Percentiles rank a stretch among this genome's conserved stretches.
Evolutionary conservation across 2,888 invertebrate species (phyloP).

Genomic region (Drosophila rellima): DNA sequence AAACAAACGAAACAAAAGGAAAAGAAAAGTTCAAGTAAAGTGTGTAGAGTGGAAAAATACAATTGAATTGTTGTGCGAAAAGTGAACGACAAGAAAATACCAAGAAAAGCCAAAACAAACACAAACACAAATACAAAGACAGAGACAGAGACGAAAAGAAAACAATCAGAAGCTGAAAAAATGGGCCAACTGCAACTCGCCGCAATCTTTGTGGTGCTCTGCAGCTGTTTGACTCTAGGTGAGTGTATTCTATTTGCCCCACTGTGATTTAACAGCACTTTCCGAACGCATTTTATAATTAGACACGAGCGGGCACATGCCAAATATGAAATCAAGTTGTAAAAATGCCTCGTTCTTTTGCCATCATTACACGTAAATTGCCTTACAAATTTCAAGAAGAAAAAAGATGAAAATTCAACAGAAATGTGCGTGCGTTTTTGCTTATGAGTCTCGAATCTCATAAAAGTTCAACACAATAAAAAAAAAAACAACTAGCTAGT

Average conservation of each 20-base stretch:
- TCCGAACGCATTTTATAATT: conserved; percentile 47
- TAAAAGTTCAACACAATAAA: background rate
- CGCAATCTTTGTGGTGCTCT: conserved; percentile 55
- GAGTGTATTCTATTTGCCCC: conserved; percentile 39
- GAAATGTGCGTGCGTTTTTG: background rate
- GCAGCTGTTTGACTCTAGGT: conserved; percentile 73
- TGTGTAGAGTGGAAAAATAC: conserved; percentile 24
- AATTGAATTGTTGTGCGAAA: conserved; percentile 43
- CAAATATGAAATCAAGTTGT: conserved; percentile 42
- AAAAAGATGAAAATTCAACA: conserved; percentile 21
- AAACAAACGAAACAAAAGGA: conserved; percentile 18
- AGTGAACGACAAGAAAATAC: conserved; percentile 39
- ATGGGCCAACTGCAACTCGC: conserved; percentile 73
- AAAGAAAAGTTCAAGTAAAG: conserved; percentile 21
- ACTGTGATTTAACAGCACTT: conserved; percentile 6
- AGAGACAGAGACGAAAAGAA: background rate
- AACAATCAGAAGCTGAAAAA: conserved; percentile 44
- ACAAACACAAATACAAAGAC: conserved; percentile 1
- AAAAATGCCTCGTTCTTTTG: conserved; percentile 18
- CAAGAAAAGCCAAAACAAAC: conserved; percentile 28
- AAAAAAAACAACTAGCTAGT: conserved; percentile 1
- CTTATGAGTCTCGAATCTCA: background rate
- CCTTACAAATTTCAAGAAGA: conserved; percentile 18
- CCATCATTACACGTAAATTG: conserved; percentile 34
- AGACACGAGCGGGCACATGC: conserved; percentile 46